phyloP scores from a whole-genome alignment of 2,797 vertebrate species.

The Sebastes cheni region DNA sequence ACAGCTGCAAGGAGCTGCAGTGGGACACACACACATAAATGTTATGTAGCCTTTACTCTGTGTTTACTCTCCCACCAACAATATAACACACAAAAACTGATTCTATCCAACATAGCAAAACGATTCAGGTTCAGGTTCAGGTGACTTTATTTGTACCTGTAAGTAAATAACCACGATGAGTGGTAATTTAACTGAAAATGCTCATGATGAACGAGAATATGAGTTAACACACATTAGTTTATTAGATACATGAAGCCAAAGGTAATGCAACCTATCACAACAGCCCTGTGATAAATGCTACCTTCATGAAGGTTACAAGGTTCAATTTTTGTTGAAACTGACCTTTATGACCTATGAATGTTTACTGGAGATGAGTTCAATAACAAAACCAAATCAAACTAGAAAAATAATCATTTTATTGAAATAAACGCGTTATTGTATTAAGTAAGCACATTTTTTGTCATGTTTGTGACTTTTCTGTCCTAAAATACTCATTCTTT shows the following conservation, averaged over 20 bases:
- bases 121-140: no score
- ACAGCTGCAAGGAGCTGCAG: slow-evolving; percentile 70
- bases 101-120: background rate
- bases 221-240: background rate
- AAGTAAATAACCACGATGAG: no score
- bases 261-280: background rate
- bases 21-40: slow-evolving; percentile 12
- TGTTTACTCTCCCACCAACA: slow-evolving; percentile 8
- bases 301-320: background rate
- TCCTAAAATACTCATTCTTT: background rate
- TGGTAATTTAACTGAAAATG: background rate
- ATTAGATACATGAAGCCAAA: background rate
- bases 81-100: background rate
- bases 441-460: background rate
- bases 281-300: background rate
- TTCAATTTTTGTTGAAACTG: background rate
- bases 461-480: background rate
- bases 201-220: background rate
- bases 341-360: background rate
- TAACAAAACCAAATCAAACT: background rate
- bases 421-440: background rate
- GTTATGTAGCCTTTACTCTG: background rate
- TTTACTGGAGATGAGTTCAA: background rate
- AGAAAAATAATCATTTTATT: background rate
- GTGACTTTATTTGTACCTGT: no score